Conservation (phyloP, 2,888 invertebrate species). For the Netelia melanura region DNA sequence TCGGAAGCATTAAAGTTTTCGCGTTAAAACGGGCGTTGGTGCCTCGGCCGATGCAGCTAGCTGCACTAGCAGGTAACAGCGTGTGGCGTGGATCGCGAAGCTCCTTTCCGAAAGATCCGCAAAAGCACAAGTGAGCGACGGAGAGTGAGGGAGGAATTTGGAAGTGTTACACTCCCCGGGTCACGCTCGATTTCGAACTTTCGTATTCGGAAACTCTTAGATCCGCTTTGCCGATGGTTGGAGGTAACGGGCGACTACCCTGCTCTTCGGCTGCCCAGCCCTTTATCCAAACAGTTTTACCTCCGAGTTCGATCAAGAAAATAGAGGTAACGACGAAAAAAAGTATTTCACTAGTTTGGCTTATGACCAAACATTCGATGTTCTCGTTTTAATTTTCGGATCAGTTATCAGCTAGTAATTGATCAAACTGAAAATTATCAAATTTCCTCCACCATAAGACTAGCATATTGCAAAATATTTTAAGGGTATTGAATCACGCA, state of each 20-base stretch:
- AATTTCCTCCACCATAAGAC: no score
- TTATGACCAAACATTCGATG: no score
- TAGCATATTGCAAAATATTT: no score
- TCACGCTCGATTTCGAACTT: conserved; percentile 53
- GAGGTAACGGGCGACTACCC: conserved; percentile 22
- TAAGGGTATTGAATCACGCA: no score
- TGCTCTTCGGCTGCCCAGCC: not conserved
- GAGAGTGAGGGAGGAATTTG: conserved; percentile 35
- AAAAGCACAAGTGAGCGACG: not conserved
- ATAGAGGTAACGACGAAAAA: not conserved
- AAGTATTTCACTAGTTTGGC: no score
- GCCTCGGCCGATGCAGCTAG: conserved; percentile 2
- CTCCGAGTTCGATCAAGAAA: conserved; percentile 30
- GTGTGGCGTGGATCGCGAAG: not conserved
- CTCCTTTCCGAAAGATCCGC: conserved; percentile 4
- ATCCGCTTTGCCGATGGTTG: conserved; percentile 47
- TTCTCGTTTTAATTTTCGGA: no score
- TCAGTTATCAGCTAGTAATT: no score
- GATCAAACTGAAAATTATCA: no score
- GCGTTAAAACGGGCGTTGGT: conserved; percentile 68
- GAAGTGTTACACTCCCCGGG: conserved; percentile 22
- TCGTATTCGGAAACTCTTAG: conserved; percentile 49
- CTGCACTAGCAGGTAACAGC: conserved; percentile 45
- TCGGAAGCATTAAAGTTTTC: conserved; percentile 76
- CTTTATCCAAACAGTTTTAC: not conserved